A percentile compares a stretch with the other conserved stretches of the same genome.
phyloP scores from a whole-genome alignment of 2,888 invertebrate genomes.

The Colletes collaris region DNA sequence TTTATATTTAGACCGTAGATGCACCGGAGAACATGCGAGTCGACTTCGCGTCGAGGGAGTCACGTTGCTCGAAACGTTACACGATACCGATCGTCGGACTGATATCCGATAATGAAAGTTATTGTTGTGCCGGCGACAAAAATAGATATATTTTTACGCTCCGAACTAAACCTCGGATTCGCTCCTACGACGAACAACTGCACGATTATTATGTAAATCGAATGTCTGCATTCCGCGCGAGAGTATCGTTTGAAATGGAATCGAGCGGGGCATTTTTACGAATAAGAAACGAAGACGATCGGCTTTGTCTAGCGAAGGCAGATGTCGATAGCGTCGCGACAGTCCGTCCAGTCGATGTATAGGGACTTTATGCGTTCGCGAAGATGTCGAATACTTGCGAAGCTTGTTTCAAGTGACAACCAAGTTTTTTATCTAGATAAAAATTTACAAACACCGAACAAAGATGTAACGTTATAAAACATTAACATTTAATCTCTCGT shows the following conservation, averaged over 20 bases:
- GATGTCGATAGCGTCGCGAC: not conserved
- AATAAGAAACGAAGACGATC: conserved; percentile 22
- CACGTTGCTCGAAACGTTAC: conserved; percentile 39
- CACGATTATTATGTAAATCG: conserved; percentile 42
- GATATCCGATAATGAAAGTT: conserved; percentile 48
- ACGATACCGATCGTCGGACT: conserved; percentile 23
- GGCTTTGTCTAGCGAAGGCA: conserved; percentile 19
- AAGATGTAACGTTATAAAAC: no score
- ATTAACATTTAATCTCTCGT: not conserved
- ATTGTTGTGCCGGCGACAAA: conserved; percentile 19
- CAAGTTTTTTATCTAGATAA: no score
- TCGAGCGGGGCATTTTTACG: conserved; percentile 17
- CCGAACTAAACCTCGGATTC: not conserved
- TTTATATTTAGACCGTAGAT: conserved; percentile 53
- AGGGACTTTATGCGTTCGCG: not conserved
- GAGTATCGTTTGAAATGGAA: not conserved
- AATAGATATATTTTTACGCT: conserved; percentile 5
- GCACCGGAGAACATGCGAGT: conserved; percentile 12
- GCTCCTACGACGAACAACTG: not conserved
- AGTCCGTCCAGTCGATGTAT: not conserved
- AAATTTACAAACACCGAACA: no score
- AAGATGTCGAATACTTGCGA: not conserved
- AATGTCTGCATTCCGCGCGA: not conserved
- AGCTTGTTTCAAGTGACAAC: not conserved
- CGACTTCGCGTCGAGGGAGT: conserved; percentile 3